These are phyloP conservation scores for Teleogryllus oceanicus DNA, from an alignment of 2,888 invertebrate genomes.

Conservation along the genomic window DNA sequence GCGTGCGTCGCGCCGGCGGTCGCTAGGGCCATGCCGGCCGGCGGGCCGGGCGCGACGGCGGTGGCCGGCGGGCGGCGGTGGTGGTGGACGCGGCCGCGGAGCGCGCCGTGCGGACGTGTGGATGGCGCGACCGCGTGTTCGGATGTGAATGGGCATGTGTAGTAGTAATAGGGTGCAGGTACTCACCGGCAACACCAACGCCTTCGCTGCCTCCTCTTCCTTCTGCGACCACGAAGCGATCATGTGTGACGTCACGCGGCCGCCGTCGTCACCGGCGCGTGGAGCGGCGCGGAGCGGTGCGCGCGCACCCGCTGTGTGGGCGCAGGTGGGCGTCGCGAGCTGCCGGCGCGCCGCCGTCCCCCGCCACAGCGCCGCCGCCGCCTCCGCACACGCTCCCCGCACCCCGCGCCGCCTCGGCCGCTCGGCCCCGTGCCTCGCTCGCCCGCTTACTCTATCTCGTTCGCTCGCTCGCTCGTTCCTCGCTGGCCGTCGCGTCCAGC, in stretches of 20 bases:
- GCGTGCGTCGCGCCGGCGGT: background rate
- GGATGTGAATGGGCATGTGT: background rate
- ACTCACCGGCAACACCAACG: conserved; percentile 24
- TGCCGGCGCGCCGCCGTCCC: background rate
- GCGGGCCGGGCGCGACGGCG: background rate
- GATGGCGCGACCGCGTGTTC: conserved; percentile 5
- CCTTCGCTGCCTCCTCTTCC: conserved; percentile 19
- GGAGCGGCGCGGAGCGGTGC: background rate
- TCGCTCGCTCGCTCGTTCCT: background rate
- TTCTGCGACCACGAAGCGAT: background rate
- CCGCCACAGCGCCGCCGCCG: background rate
- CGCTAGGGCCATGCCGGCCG: background rate
- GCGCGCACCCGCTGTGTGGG: background rate
- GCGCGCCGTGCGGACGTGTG: background rate
- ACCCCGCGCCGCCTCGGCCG: background rate
- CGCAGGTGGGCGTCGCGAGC: conserved; percentile 21
- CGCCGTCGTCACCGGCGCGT: conserved; percentile 5
- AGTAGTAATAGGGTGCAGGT: conserved; percentile 3
- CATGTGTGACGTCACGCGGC: conserved; percentile 23
- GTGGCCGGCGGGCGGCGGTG: no score
- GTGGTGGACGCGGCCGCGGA: background rate
- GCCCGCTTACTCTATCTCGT: background rate
- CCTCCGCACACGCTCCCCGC: background rate
- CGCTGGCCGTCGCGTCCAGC: background rate
- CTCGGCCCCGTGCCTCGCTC: background rate